Conservation (phyloP, 2,797 vertebrate species). For the Parauchenoglanis ngamensis region DNA sequence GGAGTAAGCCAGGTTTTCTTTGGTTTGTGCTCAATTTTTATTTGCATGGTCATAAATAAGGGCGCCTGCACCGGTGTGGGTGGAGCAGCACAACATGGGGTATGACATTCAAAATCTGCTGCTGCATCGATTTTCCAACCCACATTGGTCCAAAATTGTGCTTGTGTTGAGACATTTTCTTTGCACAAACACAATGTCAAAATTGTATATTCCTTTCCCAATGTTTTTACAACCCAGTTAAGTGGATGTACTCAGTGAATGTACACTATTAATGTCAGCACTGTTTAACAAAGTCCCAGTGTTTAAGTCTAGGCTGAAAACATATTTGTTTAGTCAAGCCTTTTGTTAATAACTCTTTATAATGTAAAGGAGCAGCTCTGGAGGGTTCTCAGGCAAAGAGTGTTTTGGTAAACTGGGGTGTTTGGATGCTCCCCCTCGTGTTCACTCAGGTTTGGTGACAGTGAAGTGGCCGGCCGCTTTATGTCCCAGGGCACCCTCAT, state of each 20-base stretch:
- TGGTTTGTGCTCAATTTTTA: constrained; percentile 7
- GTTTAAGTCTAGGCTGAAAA: too few relatives aligned
- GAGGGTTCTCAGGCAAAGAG: too few relatives aligned
- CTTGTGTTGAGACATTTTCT: neutral
- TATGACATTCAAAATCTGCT: constrained; percentile 25
- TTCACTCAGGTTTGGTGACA: too few relatives aligned
- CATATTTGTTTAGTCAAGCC: too few relatives aligned
- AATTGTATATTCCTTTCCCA: neutral
- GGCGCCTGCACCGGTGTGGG: neutral
- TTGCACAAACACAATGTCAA: neutral
- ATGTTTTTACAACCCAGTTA: too few relatives aligned
- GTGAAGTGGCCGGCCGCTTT: too few relatives aligned
- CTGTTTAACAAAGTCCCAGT: neutral
- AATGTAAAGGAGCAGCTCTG: too few relatives aligned
- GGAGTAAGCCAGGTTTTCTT: neutral
- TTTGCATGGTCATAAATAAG: constrained; percentile 15
- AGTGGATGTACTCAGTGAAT: too few relatives aligned
- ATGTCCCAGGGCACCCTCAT: too few relatives aligned
- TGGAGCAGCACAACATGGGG: constrained; percentile 23
- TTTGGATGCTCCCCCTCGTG: too few relatives aligned
- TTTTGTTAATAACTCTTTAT: too few relatives aligned
- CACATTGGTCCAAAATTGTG: neutral
- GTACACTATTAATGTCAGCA: neutral
- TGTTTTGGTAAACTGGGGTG: too few relatives aligned
- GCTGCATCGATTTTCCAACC: neutral